phyloP scores from a whole-genome alignment of 2,888 invertebrate species.

The Spisula solida region DNA sequence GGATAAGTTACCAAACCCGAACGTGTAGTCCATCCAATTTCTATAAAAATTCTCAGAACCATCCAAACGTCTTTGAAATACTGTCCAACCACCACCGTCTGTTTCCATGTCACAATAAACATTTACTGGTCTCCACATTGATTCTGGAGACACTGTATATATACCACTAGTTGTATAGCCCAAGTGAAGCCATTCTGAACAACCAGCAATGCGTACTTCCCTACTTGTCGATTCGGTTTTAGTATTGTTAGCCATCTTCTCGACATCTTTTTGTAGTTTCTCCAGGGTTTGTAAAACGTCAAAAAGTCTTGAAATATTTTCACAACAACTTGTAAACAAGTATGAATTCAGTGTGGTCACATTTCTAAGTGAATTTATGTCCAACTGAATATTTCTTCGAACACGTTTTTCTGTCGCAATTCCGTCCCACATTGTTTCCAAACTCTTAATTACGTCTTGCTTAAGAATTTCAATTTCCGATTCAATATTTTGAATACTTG shows the following conservation, averaged over 20 bases:
- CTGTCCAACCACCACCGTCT: conserved; percentile 72
- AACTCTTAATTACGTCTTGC: background rate
- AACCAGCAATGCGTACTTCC: conserved; percentile 29
- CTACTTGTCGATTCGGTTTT: background rate
- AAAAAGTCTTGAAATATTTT: background rate
- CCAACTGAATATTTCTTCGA: conserved; percentile 27
- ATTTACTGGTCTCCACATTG: conserved; percentile 38
- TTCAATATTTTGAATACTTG: background rate
- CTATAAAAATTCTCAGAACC: conserved; percentile 57
- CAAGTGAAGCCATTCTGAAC: conserved; percentile 46
- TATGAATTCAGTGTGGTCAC: background rate
- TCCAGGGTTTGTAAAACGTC: background rate
- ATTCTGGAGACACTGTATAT: conserved; percentile 58
- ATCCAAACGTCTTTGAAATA: conserved; percentile 62
- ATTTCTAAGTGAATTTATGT: background rate
- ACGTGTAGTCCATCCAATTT: conserved; percentile 56
- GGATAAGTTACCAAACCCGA: conserved; percentile 53
- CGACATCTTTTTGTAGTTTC: background rate
- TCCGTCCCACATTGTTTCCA: background rate
- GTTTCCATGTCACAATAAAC: conserved; percentile 69
- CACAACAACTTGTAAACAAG: background rate
- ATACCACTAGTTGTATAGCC: conserved; percentile 56
- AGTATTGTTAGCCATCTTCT: background rate
- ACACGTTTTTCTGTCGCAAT: conserved; percentile 40
- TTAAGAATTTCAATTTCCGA: conserved; percentile 17